Evolutionary conservation across 2,113 vertebrate species (phyloP).

Genomic region (Columbina picui): DNA sequence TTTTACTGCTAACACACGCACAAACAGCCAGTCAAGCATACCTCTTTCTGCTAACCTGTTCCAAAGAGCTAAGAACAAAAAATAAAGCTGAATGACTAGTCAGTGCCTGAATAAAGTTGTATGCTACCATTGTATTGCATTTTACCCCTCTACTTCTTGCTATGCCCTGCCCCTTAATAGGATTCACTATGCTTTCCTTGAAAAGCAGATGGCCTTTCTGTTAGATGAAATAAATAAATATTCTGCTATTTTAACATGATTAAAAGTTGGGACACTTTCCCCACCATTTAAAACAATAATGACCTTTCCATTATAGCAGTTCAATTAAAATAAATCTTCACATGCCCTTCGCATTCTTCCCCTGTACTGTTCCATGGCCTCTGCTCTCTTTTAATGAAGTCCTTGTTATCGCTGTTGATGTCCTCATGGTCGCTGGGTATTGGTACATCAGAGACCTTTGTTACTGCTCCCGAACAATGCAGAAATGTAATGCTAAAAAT

Average conservation of each 20-base stretch:
- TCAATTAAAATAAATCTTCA: slow-evolving; percentile 29
- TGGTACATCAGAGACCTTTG: slow-evolving; percentile 12
- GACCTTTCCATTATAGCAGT: background rate
- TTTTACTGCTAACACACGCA: background rate
- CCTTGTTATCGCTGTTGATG: background rate
- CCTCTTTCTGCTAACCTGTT: background rate
- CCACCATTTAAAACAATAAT: slow-evolving; percentile 14
- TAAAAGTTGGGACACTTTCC: background rate
- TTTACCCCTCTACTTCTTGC: background rate
- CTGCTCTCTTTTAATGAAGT: slow-evolving; percentile 1
- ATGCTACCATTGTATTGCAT: background rate
- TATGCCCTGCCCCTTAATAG: background rate
- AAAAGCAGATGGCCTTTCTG: background rate
- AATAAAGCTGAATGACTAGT: background rate
- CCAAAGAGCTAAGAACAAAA: background rate
- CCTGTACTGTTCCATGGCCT: background rate
- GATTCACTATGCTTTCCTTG: background rate
- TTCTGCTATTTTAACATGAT: background rate
- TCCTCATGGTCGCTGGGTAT: background rate
- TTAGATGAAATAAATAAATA: slow-evolving; percentile 7
- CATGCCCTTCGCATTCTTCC: background rate
- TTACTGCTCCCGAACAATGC: background rate
- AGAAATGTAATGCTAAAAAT: background rate
- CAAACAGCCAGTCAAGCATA: background rate
- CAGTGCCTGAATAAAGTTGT: background rate